Conservation (phyloP, 2,113 vertebrate genomes). For the Perca flavescens region DNA sequence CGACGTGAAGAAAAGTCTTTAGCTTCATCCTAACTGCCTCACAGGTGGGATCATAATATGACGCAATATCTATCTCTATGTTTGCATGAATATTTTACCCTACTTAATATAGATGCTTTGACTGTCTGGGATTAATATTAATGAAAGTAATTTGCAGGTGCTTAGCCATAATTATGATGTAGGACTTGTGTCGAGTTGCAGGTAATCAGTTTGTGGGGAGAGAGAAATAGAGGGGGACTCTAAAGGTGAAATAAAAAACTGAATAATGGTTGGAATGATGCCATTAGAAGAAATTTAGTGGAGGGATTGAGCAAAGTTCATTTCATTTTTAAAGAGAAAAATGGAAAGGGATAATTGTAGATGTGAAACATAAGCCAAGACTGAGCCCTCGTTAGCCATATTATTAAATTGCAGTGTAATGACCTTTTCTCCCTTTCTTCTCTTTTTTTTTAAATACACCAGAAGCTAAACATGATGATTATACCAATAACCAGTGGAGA, state of each 20-base stretch:
- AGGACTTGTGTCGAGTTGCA: slow-evolving; percentile 55
- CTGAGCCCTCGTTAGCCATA: slow-evolving; percentile 34
- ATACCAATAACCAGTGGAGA: not conserved
- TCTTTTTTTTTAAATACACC: slow-evolving; percentile 3
- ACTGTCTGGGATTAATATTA: slow-evolving; percentile 70
- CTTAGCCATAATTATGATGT: slow-evolving; percentile 72
- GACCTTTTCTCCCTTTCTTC: not conserved
- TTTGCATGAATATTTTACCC: slow-evolving; percentile 67
- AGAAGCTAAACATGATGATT: slow-evolving; percentile 35
- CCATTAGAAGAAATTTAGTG: slow-evolving; percentile 30
- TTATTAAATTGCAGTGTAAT: slow-evolving; percentile 29
- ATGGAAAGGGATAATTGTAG: slow-evolving; percentile 46
- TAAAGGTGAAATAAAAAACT: slow-evolving; percentile 42
- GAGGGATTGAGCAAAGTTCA: slow-evolving; percentile 34
- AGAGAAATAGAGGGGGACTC: slow-evolving; percentile 38
- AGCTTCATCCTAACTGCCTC: not conserved
- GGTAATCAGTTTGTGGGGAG: slow-evolving; percentile 55
- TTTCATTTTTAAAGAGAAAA: slow-evolving; percentile 25
- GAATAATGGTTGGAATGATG: slow-evolving; percentile 36
- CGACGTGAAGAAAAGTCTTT: not conserved
- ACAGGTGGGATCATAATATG: slow-evolving; percentile 9
- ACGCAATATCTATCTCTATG: slow-evolving; percentile 15
- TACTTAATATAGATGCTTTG: slow-evolving; percentile 61
- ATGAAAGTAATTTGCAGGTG: slow-evolving; percentile 72
- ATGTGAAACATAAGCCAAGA: slow-evolving; percentile 42